Evolutionary conservation across 1,140 invertebrate species (phyloP).

Genomic region (Nasonia giraulti): DNA sequence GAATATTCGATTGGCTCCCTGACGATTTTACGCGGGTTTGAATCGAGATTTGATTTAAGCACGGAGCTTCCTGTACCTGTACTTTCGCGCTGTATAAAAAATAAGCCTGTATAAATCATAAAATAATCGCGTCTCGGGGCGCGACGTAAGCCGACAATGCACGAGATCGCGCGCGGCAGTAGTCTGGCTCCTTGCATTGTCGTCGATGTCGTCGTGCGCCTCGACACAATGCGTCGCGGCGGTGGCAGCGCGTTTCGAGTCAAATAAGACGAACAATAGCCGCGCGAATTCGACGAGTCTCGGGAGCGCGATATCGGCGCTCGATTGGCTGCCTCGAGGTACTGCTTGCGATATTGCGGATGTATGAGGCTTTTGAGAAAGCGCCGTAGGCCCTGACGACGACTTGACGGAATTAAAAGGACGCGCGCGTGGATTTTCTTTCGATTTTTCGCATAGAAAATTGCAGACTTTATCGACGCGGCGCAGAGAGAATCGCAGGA

Average conservation of each 20-base stretch:
- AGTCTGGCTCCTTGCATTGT: conserved; percentile 4
- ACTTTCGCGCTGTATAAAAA: not conserved
- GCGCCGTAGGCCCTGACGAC: not conserved
- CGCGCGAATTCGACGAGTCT: conserved; percentile 13
- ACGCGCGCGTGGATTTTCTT: no score
- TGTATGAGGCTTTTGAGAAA: not conserved
- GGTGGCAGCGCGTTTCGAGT: not conserved
- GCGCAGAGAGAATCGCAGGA: not conserved
- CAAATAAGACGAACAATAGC: conserved; percentile 26
- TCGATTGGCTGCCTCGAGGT: conserved; percentile 6
- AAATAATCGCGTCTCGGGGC: not conserved
- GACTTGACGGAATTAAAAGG: not conserved
- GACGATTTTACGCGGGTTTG: no score
- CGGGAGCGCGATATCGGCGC: not conserved
- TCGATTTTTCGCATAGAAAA: no score
- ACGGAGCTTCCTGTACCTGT: no score
- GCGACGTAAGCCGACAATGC: conserved; percentile 33
- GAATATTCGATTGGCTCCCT: not conserved
- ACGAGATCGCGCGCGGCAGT: not conserved
- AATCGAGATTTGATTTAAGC: no score
- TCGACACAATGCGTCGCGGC: not conserved
- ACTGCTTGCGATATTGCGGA: not conserved
- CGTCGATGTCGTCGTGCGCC: not conserved
- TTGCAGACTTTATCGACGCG: not conserved
- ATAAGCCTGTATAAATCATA: no score